phyloP scores from a whole-genome alignment of 1,140 invertebrate genomes.

The Orussus abietinus region DNA sequence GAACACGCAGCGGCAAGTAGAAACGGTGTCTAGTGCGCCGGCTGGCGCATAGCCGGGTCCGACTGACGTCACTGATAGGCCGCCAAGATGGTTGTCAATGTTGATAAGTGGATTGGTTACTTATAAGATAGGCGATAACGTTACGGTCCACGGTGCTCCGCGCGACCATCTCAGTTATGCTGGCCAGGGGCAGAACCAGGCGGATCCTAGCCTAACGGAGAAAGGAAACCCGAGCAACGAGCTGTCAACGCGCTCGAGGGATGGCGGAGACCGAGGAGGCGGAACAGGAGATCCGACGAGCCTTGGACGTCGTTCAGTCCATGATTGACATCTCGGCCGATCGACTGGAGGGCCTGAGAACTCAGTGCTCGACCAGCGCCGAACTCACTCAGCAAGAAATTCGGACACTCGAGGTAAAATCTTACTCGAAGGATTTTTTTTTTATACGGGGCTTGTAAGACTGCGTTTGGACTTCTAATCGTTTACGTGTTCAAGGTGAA shows the following conservation, averaged over 20 bases:
- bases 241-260: conserved; percentile 25
- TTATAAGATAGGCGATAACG: conserved; percentile 25
- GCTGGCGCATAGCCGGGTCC: no score
- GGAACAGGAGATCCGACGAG: conserved; percentile 57
- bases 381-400: conserved; percentile 95
- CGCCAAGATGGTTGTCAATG: conserved; percentile 33
- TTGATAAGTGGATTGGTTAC: conserved; percentile 32
- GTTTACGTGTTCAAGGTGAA: no score
- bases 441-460: no score
- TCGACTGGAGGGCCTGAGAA: conserved; percentile 85
- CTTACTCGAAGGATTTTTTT: no score
- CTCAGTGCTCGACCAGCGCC: conserved; percentile 85
- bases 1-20: no score
- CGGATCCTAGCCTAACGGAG: no score
- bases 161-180: conserved; percentile 21
- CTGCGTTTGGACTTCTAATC: no score
- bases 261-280: conserved; percentile 55
- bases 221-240: background rate
- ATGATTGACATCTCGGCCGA: conserved; percentile 94
- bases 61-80: conserved; percentile 29
- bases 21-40: no score
- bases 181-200: no score
- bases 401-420: conserved; percentile 79
- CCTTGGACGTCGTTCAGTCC: conserved; percentile 70
- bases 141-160: conserved; percentile 4